Base-by-base conservation (phyloP, 2,113 vertebrate genomes). In the Salvelinus fontinalis region DNA sequence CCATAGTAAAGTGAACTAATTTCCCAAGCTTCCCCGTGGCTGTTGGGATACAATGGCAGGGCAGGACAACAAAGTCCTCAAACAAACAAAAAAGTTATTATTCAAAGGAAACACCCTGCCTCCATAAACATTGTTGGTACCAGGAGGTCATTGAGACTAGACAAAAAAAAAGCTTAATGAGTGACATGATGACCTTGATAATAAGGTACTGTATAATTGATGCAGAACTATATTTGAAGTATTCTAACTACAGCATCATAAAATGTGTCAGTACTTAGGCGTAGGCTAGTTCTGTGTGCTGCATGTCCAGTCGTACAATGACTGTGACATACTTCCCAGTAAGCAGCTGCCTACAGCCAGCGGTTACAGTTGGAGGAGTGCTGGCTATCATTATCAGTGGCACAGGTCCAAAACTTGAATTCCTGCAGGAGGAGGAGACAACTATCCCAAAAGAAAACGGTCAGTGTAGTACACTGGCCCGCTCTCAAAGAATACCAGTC, bases 1-100 rank as follows among this genome's bases (percentile, higher is more conserved):
- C 60, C 74, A 69, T 82, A 83, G 84, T 81, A 64, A 85, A 85
- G 75, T 84, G 65, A 91, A 84, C 83, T 90, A 86, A 89, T 86
- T 91, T 91, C 91, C 91, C 81, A 83, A 85, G 86, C 89, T 89
- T 92, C 90, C 90, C 88, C 77, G 66, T 26, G n/a, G 59, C 64
- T 34, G 16, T 54, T 54, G 12, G 16, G 51, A 87, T 85, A 91
- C 89, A 92, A 91, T 90, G 77, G 90, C 73, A 12, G 18, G 8
- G 18, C 65, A 77, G 70, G 70, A 81, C 78, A 85, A 86, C 75
- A 80, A 74, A 76, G 75, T 76, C 65, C 27, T 71, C 22, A n/a
- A 71, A 67, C 0, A 79, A 44, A 16, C 67, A 69, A 1, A 62
- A 1, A 83, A 80, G 3, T 29, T 73, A 57, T 59, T 72, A 31